Evolutionary conservation across 2,797 vertebrate species (phyloP).

Genomic region (Anguilla anguilla): DNA sequence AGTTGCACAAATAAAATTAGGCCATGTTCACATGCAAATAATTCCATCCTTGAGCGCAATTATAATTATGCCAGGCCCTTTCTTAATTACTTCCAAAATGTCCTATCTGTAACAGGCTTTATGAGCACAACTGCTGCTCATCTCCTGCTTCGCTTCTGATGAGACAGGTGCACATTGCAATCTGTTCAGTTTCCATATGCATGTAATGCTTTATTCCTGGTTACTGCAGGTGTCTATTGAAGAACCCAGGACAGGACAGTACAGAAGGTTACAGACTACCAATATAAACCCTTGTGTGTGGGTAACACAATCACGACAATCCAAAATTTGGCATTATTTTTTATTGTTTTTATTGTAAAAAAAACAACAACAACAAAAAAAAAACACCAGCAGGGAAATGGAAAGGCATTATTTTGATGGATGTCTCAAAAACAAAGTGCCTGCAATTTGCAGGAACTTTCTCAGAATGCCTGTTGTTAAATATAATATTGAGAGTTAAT

Average conservation of each 20-base stretch:
- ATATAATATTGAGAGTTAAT: not conserved
- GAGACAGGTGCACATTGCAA: not conserved
- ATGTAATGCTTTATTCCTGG: not conserved
- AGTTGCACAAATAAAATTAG: not conserved
- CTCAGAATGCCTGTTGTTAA: not conserved
- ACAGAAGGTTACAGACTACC: not conserved
- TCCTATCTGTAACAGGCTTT: not conserved
- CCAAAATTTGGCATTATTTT: not conserved
- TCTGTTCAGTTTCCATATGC: not conserved
- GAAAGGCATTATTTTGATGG: conserved; percentile 21
- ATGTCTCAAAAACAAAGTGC: conserved; percentile 40
- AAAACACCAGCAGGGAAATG: conserved; percentile 23
- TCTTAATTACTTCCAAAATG: conserved; percentile 19
- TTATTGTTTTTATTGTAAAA: not conserved
- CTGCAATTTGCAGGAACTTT: not conserved
- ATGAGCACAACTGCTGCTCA: not conserved
- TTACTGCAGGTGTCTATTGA: conserved; percentile 23
- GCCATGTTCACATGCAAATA: not conserved
- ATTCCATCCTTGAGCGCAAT: not conserved
- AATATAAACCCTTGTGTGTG: too few species aligned
- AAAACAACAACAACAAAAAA: not conserved
- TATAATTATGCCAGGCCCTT: not conserved
- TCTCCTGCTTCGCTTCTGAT: not conserved
- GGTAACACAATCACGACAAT: not conserved
- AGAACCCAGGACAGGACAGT: conserved; percentile 28